Evolutionary conservation across 35 echinoderm and acorn worm genomes (phyloP).

Genomic region (Diadema setosum): DNA sequence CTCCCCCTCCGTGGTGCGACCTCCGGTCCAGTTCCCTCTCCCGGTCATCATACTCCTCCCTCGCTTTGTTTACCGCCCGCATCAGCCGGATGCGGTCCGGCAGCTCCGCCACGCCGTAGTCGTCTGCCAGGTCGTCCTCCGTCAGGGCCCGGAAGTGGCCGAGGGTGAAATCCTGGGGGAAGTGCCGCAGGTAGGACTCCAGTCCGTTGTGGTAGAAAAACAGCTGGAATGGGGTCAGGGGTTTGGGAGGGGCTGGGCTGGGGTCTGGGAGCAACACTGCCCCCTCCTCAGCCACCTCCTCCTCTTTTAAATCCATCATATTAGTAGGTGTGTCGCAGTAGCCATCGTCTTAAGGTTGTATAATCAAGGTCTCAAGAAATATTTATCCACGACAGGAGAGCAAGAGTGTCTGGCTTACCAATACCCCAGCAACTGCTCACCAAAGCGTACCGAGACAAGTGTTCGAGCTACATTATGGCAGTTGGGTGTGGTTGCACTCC

Average conservation of each 20-base stretch:
- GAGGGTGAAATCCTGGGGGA: constrained; percentile 76
- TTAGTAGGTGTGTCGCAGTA: background rate
- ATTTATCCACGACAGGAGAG: no score
- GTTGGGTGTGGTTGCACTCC: no score
- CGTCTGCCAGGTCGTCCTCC: constrained; percentile 85
- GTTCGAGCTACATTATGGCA: no score
- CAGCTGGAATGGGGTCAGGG: constrained; percentile 32
- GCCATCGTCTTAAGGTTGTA: no score
- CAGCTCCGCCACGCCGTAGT: constrained; percentile 37
- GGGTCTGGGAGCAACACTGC: background rate
- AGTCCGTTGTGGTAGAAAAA: constrained; percentile 71
- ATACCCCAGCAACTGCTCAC: no score
- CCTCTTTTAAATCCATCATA: constrained; percentile 4
- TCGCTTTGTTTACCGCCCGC: constrained; percentile 63
- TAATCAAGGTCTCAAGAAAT: no score
- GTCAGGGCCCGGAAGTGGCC: constrained; percentile 84
- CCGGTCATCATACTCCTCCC: constrained; percentile 79
- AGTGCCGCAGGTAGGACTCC: constrained; percentile 31
- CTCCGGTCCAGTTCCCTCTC: constrained; percentile 20
- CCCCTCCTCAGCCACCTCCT: background rate
- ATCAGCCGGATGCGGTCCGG: constrained; percentile 42
- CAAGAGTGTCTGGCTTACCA: no score
- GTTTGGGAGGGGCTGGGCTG: background rate
- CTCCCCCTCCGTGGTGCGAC: constrained; percentile 4
- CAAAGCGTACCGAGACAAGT: no score